Base-by-base conservation (phyloP, 2,888 invertebrate species). In the Caenorhabditis japonica region DNA sequence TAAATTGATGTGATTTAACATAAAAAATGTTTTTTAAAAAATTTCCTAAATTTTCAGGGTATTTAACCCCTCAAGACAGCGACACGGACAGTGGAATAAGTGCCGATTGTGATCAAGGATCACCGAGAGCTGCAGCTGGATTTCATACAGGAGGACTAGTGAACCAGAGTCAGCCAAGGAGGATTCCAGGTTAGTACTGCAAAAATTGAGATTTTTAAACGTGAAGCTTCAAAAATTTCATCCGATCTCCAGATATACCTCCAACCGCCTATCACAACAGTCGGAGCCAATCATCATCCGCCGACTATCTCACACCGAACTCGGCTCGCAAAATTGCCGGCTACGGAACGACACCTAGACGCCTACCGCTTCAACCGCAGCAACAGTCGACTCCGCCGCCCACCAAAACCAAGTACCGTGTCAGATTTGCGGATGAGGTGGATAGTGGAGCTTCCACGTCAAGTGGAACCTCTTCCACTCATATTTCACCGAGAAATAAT, bases 11-110 rank as follows among this genome's bases (percentile, higher is more conserved):
- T 66, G 55, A 51, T 56, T 59, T 59, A 51, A 43, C 56, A 66
- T 56, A n/a, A n/a, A n/a, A n/a, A n/a, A n/a, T n/a, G n/a, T n/a
- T n/a, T n/a, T n/a, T n/a, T n/a, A n/a, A n/a, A n/a, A n/a, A n/a
- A n/a, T n/a, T n/a, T n/a, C n/a, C n/a, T 13, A 34, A 13, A 15
- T 17, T 73, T 74, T 8, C 62, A 75, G 77, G 71, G 47, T 72
- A 69, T 17, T 30, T 70, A 19, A 68, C 78, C 21, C 76, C 79
- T 30, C 75, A 77, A 34, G 80, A 82, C 61, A 79, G 79, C 56
- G 83, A 83, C 75, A 83, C 82, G 58, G 83, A 83, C 74, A 78
- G 78, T 44, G 83, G 83, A 38, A 83, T 83, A 25, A 80, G 80
- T 47, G 83, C 83, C 4, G 83, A 83, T 64, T 81, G 79, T 46